Conservation (phyloP, 2,113 vertebrate genomes). For the Mohoua ochrocephala region DNA sequence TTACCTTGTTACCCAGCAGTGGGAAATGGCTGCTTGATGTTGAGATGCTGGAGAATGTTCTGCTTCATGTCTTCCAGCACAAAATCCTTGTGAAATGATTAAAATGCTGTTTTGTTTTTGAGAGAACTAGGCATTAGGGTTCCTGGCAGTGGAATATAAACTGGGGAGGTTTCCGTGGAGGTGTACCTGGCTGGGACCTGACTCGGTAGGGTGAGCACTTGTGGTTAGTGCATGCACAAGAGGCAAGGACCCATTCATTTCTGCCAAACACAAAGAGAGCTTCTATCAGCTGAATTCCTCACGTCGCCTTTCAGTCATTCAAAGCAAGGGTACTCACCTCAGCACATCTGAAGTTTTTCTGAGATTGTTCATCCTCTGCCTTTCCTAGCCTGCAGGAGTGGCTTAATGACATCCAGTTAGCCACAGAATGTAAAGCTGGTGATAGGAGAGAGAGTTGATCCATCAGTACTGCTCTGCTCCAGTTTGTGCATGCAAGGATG, state of each 20-base stretch:
- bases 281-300: not conserved
- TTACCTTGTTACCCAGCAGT: not conserved
- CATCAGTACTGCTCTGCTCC: not conserved
- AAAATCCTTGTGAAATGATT: not conserved
- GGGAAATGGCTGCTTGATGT: not conserved
- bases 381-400: not conserved
- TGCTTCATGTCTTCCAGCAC: not conserved
- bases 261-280: not conserved
- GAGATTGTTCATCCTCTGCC: not conserved
- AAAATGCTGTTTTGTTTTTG: not conserved
- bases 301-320: not conserved
- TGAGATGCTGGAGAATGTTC: not conserved
- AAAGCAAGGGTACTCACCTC: not conserved
- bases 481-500: fast-evolving
- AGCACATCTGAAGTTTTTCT: not conserved
- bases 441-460: not conserved
- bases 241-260: not conserved
- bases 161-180: not conserved
- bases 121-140: not conserved
- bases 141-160: not conserved
- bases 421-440: not conserved
- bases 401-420: not conserved
- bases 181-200: not conserved
- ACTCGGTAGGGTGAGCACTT: not conserved
- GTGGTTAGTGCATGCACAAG: not conserved